Conservation (phyloP, 37 sponge, comb jelly and placozoan species). For the Haliclona indistincta region DNA sequence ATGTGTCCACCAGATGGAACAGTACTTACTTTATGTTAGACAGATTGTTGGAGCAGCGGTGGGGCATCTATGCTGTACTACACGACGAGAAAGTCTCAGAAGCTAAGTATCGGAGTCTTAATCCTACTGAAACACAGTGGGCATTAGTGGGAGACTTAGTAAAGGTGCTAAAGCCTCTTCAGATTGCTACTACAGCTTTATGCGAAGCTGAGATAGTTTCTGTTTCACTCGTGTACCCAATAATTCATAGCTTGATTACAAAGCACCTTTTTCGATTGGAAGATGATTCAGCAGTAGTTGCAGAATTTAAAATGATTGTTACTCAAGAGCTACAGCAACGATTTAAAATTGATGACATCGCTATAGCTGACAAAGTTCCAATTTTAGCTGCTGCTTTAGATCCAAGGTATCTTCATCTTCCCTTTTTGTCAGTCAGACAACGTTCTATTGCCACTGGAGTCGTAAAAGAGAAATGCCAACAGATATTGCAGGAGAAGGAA, state of each 20-base stretch:
- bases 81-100: not conserved
- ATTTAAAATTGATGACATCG: not conserved
- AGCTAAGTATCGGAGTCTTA: not conserved
- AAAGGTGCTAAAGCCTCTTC: slow-evolving; percentile 9
- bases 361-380: not conserved
- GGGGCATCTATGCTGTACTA: slow-evolving; percentile 9
- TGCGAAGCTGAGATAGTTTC: slow-evolving; percentile 1
- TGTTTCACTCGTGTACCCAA: not conserved
- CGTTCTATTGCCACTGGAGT: not conserved
- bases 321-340: not conserved
- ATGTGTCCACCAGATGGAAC: slow-evolving; percentile 13
- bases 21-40: slow-evolving; percentile 19
- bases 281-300: too few relatives aligned
- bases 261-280: too few relatives aligned
- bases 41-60: slow-evolving; percentile 6
- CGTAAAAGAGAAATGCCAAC: not conserved
- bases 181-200: slow-evolving; percentile 16
- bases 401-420: not conserved
- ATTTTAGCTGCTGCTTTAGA: not conserved
- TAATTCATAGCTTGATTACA: not conserved
- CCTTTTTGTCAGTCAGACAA: not conserved
- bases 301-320: too few relatives aligned
- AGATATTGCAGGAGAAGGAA: not conserved
- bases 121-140: slow-evolving; percentile 6
- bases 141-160: not conserved